A percentile compares a stretch with the other conserved stretches of the same genome.
phyloP scores from a whole-genome alignment of 2,888 invertebrate genomes.

The Onthophagus sagittarius region DNA sequence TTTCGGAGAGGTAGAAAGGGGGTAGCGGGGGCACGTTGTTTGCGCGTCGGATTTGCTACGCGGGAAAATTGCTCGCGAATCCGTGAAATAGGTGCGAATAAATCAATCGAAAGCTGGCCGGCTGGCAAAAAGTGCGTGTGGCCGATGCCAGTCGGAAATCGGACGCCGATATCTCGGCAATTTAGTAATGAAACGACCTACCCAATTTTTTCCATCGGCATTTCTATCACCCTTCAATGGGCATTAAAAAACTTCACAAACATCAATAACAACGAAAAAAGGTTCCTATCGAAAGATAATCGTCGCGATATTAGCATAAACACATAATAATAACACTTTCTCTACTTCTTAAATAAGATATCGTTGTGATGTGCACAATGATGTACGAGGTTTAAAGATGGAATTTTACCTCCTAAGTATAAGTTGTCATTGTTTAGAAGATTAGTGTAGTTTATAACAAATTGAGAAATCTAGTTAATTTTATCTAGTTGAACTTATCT shows the following conservation, averaged over 20 bases:
- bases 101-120: not conserved
- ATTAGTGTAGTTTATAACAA: no score
- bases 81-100: not conserved
- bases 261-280: not conserved
- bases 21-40: not conserved
- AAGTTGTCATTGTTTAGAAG: no score
- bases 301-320: no score
- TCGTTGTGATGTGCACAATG: no score
- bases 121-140: not conserved
- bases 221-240: not conserved
- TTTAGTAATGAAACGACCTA: not conserved
- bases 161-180: not conserved
- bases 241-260: not conserved
- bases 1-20: not conserved
- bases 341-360: no score
- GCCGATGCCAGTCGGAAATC: not conserved
- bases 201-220: not conserved
- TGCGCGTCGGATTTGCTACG: not conserved
- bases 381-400: no score
- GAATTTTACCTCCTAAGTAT: no score
- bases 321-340: no score
- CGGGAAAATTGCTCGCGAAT: not conserved
- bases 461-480: no score
- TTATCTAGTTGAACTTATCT: no score
- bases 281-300: no score